These are phyloP conservation scores for Diplolepis rosae DNA, from an alignment of 2,888 invertebrate genomes.

Conservation along the genomic window DNA sequence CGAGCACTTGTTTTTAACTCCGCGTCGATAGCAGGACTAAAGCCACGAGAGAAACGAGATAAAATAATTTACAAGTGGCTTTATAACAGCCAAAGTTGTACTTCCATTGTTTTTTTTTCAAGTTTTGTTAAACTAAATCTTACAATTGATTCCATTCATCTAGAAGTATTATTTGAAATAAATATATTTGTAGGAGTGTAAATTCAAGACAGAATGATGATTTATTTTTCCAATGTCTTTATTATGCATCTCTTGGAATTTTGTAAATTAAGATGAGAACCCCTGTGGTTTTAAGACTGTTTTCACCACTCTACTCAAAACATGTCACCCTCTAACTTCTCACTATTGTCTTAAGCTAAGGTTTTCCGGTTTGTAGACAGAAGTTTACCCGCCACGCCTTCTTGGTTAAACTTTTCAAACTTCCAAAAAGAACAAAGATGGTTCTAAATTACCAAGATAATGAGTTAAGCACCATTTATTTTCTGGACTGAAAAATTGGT, in stretches of 20 bases:
- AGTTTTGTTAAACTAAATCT: background rate
- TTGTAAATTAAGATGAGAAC: conserved; percentile 37
- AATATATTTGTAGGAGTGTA: too few relatives aligned
- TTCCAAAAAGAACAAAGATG: conserved; percentile 45
- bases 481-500: conserved; percentile 24
- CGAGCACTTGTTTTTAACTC: conserved; percentile 2
- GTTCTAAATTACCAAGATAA: conserved; percentile 44
- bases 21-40: background rate
- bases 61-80: conserved; percentile 18
- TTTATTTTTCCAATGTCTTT: background rate
- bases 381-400: conserved; percentile 36
- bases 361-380: conserved; percentile 29
- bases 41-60: background rate
- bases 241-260: conserved; percentile 6
- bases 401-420: conserved; percentile 31
- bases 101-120: background rate
- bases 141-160: background rate
- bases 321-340: conserved; percentile 49
- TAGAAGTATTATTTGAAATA: background rate
- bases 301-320: conserved; percentile 53
- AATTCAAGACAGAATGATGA: too few relatives aligned
- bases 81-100: background rate
- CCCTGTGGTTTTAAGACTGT: conserved; percentile 42
- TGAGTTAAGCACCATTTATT: conserved; percentile 45
- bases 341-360: conserved; percentile 51